phyloP scores from a whole-genome alignment of 2,113 vertebrate species.

The Hyla sarda region DNA sequence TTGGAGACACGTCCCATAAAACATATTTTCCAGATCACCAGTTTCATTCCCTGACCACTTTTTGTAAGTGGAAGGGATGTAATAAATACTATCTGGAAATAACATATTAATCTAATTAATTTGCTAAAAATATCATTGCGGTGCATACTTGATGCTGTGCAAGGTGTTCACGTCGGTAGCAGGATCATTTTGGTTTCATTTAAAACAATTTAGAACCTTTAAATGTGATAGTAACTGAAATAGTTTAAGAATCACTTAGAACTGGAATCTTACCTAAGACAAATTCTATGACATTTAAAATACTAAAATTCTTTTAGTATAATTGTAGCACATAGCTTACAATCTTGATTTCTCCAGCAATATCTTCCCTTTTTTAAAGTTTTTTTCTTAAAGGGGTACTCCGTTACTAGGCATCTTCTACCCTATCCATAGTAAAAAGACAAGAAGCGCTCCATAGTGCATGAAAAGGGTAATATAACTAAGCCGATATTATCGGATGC shows the following conservation, averaged over 20 bases:
- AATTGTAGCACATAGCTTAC: too few species aligned
- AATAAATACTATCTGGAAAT: slow-evolving; percentile 34
- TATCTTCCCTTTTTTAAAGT: too few species aligned
- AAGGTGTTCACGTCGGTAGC: not conserved
- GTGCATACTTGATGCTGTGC: slow-evolving; percentile 16
- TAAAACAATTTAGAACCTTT: not conserved
- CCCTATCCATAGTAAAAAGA: too few species aligned
- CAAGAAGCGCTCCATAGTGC: too few species aligned
- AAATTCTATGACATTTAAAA: too few species aligned
- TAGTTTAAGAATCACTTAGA: not conserved
- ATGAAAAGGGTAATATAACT: too few species aligned
- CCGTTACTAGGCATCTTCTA: too few species aligned
- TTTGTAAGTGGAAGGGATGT: slow-evolving; percentile 46
- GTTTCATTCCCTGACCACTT: slow-evolving; percentile 41
- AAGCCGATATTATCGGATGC: too few species aligned
- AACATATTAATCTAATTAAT: slow-evolving; percentile 51
- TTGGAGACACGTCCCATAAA: slow-evolving; percentile 56
- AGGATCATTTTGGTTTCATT: not conserved
- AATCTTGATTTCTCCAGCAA: too few species aligned
- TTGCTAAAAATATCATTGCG: slow-evolving; percentile 45
- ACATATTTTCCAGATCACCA: slow-evolving; percentile 46
- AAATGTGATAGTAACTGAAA: not conserved
- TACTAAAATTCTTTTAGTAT: too few species aligned
- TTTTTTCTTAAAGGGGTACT: too few species aligned
- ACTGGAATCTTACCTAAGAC: not conserved